Percentiles rank a stretch among this genome's conserved stretches.
phyloP scores from a whole-genome alignment of 2,797 vertebrate species.

The Glyptemys insculpta region DNA sequence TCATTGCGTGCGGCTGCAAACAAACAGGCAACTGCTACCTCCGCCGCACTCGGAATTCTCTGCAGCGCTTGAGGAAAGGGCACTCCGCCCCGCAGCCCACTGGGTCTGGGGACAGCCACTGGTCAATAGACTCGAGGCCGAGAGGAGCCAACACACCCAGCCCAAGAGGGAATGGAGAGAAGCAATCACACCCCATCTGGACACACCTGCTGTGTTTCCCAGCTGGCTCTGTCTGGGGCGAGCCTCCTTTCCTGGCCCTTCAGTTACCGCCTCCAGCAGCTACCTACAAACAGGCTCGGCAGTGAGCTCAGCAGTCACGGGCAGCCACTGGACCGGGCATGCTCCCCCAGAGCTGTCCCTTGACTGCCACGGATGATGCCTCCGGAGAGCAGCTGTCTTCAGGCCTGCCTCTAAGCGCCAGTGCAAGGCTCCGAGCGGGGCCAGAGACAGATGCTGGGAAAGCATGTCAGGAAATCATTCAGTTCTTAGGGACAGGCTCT shows the following conservation, averaged over 20 bases:
- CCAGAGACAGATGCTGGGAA: fast-evolving
- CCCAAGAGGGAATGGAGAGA: not conserved
- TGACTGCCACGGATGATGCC: not conserved
- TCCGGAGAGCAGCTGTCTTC: not conserved
- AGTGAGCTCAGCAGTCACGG: fast-evolving
- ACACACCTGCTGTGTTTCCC: constrained; percentile 20
- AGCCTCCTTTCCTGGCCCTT: constrained; percentile 25
- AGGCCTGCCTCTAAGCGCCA: not conserved
- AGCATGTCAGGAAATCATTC: not conserved
- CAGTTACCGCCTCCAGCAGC: constrained; percentile 11
- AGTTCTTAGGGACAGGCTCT: not conserved
- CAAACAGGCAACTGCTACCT: not conserved
- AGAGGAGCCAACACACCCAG: not conserved
- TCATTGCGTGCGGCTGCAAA: not conserved
- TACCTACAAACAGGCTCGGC: not conserved
- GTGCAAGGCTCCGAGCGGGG: not conserved
- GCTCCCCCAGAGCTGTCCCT: not conserved
- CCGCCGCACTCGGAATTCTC: fast-evolving
- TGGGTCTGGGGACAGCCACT: not conserved
- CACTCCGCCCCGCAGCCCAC: not conserved
- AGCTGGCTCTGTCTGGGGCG: not conserved
- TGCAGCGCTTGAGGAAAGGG: not conserved
- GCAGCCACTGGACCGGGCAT: not conserved
- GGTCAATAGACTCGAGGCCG: not conserved
- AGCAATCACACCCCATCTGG: not conserved